Evolutionary conservation across 2,888 invertebrate genomes (phyloP).

Genomic region (Latrodectus hesperus): DNA sequence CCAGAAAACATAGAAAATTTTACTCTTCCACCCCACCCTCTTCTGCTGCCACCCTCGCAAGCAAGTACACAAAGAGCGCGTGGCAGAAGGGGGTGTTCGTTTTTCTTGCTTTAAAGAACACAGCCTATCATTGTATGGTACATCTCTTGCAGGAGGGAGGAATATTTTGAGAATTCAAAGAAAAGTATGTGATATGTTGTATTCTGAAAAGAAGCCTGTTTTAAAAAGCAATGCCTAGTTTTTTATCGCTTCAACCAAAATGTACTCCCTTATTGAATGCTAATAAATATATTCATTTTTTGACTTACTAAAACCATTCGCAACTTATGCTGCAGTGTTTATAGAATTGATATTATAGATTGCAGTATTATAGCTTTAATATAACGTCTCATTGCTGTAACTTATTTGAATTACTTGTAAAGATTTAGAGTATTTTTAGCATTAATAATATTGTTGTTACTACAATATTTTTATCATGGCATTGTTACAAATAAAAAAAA

Average conservation of each 20-base stretch:
- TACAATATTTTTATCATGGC: no score
- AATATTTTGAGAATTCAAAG: conserved; percentile 27
- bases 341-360: no score
- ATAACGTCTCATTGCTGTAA: no score
- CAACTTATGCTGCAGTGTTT: no score
- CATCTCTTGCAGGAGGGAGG: conserved; percentile 23
- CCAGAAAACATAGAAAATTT: conserved; percentile 23
- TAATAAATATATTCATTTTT: not conserved
- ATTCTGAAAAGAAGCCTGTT: conserved; percentile 19
- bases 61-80: not conserved
- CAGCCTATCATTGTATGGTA: conserved; percentile 38
- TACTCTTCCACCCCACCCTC: conserved; percentile 8
- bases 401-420: no score
- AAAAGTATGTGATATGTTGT: conserved; percentile 11
- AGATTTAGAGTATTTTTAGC: no score
- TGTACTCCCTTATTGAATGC: not conserved
- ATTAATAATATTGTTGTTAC: no score
- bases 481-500: no score
- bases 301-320: not conserved
- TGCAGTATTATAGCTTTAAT: no score
- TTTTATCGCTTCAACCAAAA: not conserved
- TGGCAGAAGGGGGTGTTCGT: not conserved
- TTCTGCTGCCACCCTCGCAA: not conserved
- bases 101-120: conserved; percentile 30
- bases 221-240: conserved; percentile 15